Conservation (phyloP, 1,140 invertebrate genomes). For the Diachasmimorpha longicaudata region DNA sequence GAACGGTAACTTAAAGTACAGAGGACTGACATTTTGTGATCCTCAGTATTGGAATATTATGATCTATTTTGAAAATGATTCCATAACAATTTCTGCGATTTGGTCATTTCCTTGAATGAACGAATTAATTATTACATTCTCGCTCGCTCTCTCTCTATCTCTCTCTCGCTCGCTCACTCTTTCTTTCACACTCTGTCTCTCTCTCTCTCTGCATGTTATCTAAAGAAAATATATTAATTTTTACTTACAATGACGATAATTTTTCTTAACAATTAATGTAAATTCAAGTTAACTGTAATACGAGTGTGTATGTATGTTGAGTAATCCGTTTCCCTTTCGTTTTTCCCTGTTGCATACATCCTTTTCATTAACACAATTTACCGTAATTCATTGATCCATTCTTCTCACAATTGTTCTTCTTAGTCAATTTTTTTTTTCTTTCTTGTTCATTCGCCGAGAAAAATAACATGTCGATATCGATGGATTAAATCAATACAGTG, state of each 20-base stretch:
- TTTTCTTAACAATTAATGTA: slow-evolving; percentile 40
- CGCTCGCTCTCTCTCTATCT: not conserved
- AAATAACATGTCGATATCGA: not conserved
- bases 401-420: not conserved
- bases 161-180: too few species aligned
- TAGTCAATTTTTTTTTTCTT: slow-evolving; percentile 10
- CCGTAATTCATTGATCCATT: not conserved
- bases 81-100: too few species aligned
- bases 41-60: not conserved
- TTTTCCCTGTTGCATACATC: not conserved
- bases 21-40: not conserved
- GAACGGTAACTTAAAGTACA: not conserved
- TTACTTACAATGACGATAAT: slow-evolving; percentile 44
- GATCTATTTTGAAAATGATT: not conserved
- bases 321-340: slow-evolving; percentile 18
- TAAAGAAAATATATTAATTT: slow-evolving; percentile 57
- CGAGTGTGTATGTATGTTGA: slow-evolving; percentile 35
- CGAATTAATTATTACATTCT: not conserved
- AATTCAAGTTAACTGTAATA: slow-evolving; percentile 51
- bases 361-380: not conserved
- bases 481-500: slow-evolving; percentile 13
- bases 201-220: slow-evolving; percentile 9
- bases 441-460: not conserved
- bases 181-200: not conserved
- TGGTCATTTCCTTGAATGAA: not conserved